Base-by-base conservation (phyloP, 2,797 vertebrate species). In the Antennarius maculatus region DNA sequence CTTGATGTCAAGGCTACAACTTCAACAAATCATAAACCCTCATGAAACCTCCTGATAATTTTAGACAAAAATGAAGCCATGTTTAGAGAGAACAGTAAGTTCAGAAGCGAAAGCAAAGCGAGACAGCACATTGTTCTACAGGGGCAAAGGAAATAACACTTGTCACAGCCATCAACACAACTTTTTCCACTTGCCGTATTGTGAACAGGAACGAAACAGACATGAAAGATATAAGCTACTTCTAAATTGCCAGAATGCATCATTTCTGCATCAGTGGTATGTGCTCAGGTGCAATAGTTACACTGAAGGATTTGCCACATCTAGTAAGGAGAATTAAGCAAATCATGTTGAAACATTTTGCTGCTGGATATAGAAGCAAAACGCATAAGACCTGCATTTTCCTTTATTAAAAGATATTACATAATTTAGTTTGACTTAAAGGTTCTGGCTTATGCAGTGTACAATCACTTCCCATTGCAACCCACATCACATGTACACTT, bases 91-190 rank as follows among this genome's bases (percentile, higher is more conserved):
- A 13, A 31, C 27, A 4, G 6, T 11, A 46, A 63, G 50, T 4
- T 15, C n/a, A 62, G 57, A 81, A 74, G 17, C 31, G 34, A 80
- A 80, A 80, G 50, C 58, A 12, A 72, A 76, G 27, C 34, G 2
- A 17, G 12, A 64, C 31, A 42, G 28, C 17, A 60, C 10, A 51
- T 18, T 39, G 23, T 42, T 49, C 31, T 0, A 14, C 17, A 6
- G 48, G 41, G 7, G 5, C 17, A 56, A 69, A 49, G 17, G 15
- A 61, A 71, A 46, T 48, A 48, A 47, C 42, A 61, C 6, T 0
- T 14, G 9, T 37, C 15, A 52, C 34, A 58, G 23, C 12, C 2
- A 50, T 61, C 53, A n/a, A 27, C 56, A 61, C 28, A n/a, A 31
- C 31, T 47, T 48, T 49, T 49, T 6, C 6, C 14, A 39, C 37